phyloP scores from a whole-genome alignment of 2,888 invertebrate genomes.

The Philhelius pedissequus region DNA sequence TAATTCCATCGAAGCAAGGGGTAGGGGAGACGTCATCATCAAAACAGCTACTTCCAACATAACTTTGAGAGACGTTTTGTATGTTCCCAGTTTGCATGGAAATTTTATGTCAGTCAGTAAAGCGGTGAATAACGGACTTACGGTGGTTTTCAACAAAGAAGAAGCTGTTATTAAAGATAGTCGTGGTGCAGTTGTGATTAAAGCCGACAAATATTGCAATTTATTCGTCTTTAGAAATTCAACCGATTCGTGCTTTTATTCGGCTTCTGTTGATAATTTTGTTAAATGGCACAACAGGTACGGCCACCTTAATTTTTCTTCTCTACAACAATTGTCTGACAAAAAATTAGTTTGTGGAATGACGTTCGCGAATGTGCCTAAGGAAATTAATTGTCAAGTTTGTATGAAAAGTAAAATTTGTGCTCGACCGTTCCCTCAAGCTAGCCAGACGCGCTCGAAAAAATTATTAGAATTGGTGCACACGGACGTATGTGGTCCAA shows the following conservation, averaged over 20 bases:
- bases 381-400: slow-evolving; percentile 7
- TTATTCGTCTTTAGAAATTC: neutral
- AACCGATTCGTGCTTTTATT: neutral
- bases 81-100: slow-evolving; percentile 21
- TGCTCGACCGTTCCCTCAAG: slow-evolving; percentile 17
- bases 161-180: neutral
- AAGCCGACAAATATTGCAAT: neutral
- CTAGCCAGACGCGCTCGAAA: slow-evolving; percentile 2
- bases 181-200: neutral
- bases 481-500: slow-evolving; percentile 62
- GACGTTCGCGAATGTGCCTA: neutral
- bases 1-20: slow-evolving; percentile 24
- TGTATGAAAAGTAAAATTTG: slow-evolving; percentile 46
- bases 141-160: neutral
- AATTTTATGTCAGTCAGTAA: neutral
- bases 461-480: slow-evolving; percentile 47
- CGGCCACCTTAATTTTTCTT: neutral
- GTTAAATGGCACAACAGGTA: neutral
- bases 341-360: slow-evolving; percentile 15
- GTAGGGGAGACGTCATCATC: neutral
- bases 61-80: slow-evolving; percentile 50
- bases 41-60: neutral
- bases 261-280: neutral
- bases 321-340: neutral
- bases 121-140: neutral